Evolutionary conservation across 2,888 invertebrate genomes (phyloP), one percentile per base, ranked within the genome.

Genomic region (Sminthurinus aureus): DNA sequence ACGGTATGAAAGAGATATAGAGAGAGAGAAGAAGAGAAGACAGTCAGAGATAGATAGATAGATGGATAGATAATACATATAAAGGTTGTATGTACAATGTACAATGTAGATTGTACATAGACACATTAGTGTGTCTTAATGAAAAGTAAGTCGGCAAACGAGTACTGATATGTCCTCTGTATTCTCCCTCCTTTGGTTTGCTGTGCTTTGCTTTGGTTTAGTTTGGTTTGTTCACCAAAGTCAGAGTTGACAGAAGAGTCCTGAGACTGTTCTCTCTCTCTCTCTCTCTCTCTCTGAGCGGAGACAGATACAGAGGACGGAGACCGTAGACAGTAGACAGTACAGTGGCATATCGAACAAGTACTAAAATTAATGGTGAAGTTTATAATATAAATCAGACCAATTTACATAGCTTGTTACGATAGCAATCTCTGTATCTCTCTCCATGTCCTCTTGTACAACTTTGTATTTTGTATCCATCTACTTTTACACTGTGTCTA

Each of bases 321-420:
- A n/a, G n/a, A n/a, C 26, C 20, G 73, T 26, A 8, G 8, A 13
- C 15, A 6, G 24, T 13, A 22, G 51, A 52, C 52, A 75, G 75
- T 51, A 52, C 20, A 75, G 75, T 51, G 75, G 75, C 52, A 75
- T 50, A 75, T 75, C 52, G 75, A 52, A 75, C 75, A 75, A 75
- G 75, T 26, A 76, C 76, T 52, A 76, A 76, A 76, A 76, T 76
- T 76, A 52, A 76, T 76, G 76, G 76, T n/a, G 51, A 76, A 76
- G 76, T 76, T 76, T 52, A 58, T 58, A 76, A 76, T 76, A 52
- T 58, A 76, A 76, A 58, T 76, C 58, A 76, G 76, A 58, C 58
- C 76, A 76, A 76, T 76, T 76, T 76, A 76, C 76, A 76, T 76
- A 58, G 76, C 58, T 20, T 51, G 58, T 52, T 20, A 9, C n/a